These are phyloP conservation scores for Tetranychus truncatus DNA, from an alignment of 2,888 invertebrate species.

Conservation along the genomic window DNA sequence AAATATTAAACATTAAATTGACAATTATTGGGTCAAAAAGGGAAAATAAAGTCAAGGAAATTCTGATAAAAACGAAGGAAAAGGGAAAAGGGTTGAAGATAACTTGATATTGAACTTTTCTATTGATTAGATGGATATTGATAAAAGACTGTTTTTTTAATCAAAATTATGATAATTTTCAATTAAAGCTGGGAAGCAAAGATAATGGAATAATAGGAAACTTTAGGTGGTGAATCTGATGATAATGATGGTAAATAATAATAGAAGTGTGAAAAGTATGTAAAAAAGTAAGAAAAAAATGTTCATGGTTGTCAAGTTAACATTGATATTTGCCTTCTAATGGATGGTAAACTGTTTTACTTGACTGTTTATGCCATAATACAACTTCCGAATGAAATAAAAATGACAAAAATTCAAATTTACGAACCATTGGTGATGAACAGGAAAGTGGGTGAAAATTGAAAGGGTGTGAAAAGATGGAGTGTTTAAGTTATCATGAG, in stretches of 20 bases:
- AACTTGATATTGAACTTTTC: too few relatives aligned
- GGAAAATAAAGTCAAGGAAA: too few relatives aligned
- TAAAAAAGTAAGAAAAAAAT: neutral
- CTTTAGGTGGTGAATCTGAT: too few relatives aligned
- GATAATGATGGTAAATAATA: too few relatives aligned
- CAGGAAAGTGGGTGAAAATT: neutral
- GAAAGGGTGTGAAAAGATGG: neutral
- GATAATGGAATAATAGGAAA: too few relatives aligned
- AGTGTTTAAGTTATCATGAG: neutral
- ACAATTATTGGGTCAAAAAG: too few relatives aligned
- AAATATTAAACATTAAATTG: too few relatives aligned
- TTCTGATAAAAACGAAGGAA: neutral
- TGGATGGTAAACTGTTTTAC: neutral
- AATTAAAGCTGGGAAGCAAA: neutral
- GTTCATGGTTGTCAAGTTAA: neutral
- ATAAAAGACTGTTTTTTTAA: neutral
- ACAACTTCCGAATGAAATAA: neutral
- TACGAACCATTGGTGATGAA: neutral
- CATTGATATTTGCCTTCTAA: neutral
- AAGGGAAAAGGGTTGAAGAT: neutral
- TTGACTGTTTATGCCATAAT: neutral
- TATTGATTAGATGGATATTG: neutral
- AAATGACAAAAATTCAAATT: neutral
- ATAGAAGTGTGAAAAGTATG: too few relatives aligned
- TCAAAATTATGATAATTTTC: conserved; percentile 3